phyloP scores from a whole-genome alignment of 2,113 vertebrate genomes.

The Halichoeres trimaculatus region DNA sequence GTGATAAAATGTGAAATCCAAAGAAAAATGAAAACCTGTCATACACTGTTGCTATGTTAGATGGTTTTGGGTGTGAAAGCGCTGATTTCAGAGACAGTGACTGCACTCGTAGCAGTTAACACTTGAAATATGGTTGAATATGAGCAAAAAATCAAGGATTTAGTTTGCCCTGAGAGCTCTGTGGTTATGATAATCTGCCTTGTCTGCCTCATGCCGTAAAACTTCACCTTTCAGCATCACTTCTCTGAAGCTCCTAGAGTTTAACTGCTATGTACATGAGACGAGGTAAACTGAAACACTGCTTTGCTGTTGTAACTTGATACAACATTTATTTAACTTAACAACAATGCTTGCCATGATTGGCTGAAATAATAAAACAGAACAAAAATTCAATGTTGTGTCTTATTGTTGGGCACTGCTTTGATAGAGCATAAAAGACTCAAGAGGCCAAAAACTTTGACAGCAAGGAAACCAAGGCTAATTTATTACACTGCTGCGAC shows the following conservation, averaged over 20 bases:
- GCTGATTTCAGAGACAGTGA: neutral
- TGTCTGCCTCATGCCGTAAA: conserved; percentile 1
- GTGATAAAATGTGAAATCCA: neutral
- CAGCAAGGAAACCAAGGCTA: neutral
- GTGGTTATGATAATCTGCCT: conserved; percentile 13
- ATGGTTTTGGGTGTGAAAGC: neutral
- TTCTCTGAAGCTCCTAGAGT: too few relatives aligned
- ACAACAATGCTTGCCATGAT: neutral
- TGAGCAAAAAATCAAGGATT: conserved; percentile 35
- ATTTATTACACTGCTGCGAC: neutral
- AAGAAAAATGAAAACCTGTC: neutral
- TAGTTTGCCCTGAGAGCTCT: conserved; percentile 7
- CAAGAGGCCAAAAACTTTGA: neutral
- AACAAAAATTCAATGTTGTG: too few relatives aligned
- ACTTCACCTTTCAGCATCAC: neutral
- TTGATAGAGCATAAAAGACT: neutral
- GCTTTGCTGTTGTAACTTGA: neutral
- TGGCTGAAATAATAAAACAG: neutral
- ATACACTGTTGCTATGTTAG: neutral
- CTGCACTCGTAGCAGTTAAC: neutral
- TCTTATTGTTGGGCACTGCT: neutral
- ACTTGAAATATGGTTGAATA: conserved; percentile 19
- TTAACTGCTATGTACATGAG: too few relatives aligned
- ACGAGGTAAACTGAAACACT: neutral
- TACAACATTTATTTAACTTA: too few relatives aligned